Evolutionary conservation across 2,797 vertebrate genomes (phyloP).

Genomic region (Cyclura pinguis): DNA sequence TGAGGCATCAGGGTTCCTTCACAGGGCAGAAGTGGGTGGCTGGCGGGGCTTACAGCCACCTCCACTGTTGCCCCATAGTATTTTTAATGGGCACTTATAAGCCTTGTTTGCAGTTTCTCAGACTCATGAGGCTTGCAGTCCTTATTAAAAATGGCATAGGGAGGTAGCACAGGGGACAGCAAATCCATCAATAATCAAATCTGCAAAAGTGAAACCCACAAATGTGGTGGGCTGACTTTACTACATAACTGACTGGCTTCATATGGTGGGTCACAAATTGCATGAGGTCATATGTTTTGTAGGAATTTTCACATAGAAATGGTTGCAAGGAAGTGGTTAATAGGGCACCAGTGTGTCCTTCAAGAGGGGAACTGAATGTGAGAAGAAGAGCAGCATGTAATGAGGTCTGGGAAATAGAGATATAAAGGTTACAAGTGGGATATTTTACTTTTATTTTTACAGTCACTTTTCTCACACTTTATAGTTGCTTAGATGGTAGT

Average conservation of each 20-base stretch:
- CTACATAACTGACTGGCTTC: not conserved
- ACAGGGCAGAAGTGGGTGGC: no score
- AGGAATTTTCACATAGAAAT: not conserved
- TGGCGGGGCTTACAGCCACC: no score
- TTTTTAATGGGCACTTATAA: no score
- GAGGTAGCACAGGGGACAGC: no score
- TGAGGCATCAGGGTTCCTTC: no score
- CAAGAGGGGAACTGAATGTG: not conserved
- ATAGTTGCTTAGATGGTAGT: conserved; percentile 18
- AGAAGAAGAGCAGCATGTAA: conserved; percentile 19
- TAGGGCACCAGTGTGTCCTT: not conserved
- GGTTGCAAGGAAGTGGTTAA: not conserved
- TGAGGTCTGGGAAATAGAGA: conserved; percentile 15
- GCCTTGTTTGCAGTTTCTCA: no score
- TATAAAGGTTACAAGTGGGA: conserved; percentile 28
- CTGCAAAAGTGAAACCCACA: no score
- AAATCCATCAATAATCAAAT: no score
- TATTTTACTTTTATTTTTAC: conserved; percentile 20
- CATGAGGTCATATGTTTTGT: not conserved
- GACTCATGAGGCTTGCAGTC: no score
- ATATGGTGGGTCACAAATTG: not conserved
- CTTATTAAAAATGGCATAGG: no score
- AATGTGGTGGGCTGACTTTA: no score
- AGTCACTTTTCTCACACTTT: conserved; percentile 11
- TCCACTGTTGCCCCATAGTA: no score